Evolutionary conservation across 2,888 invertebrate species (phyloP), one percentile per base, ranked within the genome.

Genomic region (Lymantria dispar): DNA sequence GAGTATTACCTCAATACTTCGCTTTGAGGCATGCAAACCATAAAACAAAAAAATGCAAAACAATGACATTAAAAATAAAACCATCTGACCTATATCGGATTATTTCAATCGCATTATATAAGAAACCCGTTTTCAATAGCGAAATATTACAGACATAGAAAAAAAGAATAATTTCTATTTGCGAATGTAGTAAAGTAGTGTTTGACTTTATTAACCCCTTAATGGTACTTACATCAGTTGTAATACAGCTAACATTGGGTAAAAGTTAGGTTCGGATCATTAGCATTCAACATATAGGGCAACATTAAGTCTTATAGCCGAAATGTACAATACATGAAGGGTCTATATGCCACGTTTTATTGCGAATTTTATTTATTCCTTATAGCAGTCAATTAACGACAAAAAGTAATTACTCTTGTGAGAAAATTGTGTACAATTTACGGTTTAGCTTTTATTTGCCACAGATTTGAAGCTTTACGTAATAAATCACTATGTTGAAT

Each of bases 351-450:
- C 5, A 8, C 2, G 33, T 33, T 33, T 33, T 10, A 33, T 33
- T 33, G 33, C 33, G 10, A 33, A 10, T 33, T 33, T 33, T 33
- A 33, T 33, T 33, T 33, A 33, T 33, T 33, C 8, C 33, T 33
- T 33, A 10, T 33, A 10, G 33, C 33, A 33, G 33, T 33, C 33
- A 33, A 33, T 33, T 33, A 10, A 33, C 33, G 33, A 33, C 9
- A 33, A 33, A 33, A 12, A 41, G 14, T 30, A 48, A 51, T 8
- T 22, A 33, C 33, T 7, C 10, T 8, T 33, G 10, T 10, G 33
- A 33, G 14, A 43, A 47, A 50, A 62, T 58, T 55, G 48, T 52
- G 43, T 42, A 14, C 22, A 22, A 22, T 22, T 22, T 22, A 5
- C 22, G 22, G 22, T 22, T 22, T 22, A 22, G 22, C 22, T 22